Conservation (phyloP, 2,797 vertebrate genomes). For the Anabacerthia variegaticeps region DNA sequence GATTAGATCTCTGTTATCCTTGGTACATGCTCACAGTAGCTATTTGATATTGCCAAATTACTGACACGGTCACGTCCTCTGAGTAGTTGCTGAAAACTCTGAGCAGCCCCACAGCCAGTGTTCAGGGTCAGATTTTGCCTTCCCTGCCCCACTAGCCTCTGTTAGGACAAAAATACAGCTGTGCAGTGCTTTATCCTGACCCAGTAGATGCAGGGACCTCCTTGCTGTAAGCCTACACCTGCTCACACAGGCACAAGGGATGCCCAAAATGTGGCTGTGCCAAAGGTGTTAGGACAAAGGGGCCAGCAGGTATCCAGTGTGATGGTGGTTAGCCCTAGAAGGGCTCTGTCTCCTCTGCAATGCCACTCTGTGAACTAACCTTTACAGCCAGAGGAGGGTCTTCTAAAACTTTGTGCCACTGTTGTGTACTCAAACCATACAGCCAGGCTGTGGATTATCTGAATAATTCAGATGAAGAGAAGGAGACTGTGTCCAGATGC, state of each 20-base stretch:
- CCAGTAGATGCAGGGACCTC: neutral
- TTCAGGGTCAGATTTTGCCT: neutral
- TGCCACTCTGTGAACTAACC: neutral
- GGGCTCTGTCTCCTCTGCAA: neutral
- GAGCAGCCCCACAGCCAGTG: neutral
- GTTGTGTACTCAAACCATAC: neutral
- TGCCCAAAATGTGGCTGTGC: neutral
- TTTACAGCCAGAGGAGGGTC: neutral
- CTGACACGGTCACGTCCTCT: neutral
- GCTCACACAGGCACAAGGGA: accelerated
- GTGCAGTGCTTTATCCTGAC: neutral
- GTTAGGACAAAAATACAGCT: neutral
- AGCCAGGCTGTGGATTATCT: neutral
- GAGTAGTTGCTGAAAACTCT: neutral
- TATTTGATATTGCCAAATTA: neutral
- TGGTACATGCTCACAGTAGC: neutral
- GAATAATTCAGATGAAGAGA: neutral
- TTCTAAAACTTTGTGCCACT: neutral
- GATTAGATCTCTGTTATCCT: neutral
- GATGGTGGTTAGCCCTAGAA: neutral
- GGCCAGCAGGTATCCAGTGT: neutral
- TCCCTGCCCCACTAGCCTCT: neutral
- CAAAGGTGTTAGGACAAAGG: neutral
- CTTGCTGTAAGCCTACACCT: neutral
- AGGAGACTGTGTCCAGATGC: neutral